Percentiles rank a stretch among this genome's conserved stretches.
phyloP scores from a whole-genome alignment of 2,888 invertebrate species.

The Ichneumoninae sp. region DNA sequence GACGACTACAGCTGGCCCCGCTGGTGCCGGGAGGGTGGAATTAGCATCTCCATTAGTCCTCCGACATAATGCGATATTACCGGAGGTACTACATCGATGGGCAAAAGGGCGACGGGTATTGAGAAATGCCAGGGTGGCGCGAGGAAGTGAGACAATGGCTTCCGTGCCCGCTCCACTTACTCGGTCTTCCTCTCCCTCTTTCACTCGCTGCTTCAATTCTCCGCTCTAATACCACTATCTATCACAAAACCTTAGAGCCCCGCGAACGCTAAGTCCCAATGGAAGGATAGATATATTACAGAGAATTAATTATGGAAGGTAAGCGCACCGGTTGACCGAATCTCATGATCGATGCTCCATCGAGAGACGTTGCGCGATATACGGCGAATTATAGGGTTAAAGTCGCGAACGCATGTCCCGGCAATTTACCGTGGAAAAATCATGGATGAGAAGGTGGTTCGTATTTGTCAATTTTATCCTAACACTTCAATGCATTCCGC shows the following conservation, averaged over 20 bases:
- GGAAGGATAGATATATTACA: conserved; percentile 9
- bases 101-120: conserved; percentile 51
- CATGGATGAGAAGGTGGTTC: background rate
- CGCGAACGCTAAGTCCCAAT: conserved; percentile 21
- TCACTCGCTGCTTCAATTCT: conserved; percentile 47
- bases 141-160: conserved; percentile 76
- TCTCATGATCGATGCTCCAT: conserved; percentile 35
- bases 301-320: conserved; percentile 48
- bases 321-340: conserved; percentile 31
- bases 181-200: background rate
- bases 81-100: conserved; percentile 71
- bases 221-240: conserved; percentile 59
- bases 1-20: conserved; percentile 41
- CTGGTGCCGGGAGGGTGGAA: conserved; percentile 73
- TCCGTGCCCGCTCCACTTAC: conserved; percentile 34
- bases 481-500: background rate
- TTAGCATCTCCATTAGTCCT: conserved; percentile 82
- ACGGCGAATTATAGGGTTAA: background rate
- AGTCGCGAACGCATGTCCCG: background rate
- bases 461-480: background rate
- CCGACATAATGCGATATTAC: conserved; percentile 80
- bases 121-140: conserved; percentile 58
- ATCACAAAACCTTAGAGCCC: conserved; percentile 54
- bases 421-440: background rate
- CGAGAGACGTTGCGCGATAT: background rate